A percentile compares a stretch with the other conserved stretches of the same genome.
Evolutionary conservation across 2,113 vertebrate species (phyloP).

Genomic region (Cottus gobio): DNA sequence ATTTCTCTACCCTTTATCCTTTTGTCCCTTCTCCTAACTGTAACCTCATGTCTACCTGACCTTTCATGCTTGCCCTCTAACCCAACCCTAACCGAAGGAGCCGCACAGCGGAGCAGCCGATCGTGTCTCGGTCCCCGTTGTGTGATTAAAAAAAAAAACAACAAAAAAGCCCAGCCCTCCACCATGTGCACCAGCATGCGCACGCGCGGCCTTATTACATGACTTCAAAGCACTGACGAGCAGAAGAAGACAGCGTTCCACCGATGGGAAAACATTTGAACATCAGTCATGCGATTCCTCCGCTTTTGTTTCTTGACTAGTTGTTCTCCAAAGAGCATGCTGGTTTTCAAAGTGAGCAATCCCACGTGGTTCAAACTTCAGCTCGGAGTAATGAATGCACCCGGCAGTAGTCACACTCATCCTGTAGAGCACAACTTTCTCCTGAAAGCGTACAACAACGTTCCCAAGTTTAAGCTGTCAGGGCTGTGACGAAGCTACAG

Average conservation of each 20-base stretch:
- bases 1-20: not conserved
- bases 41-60: not conserved
- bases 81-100: not conserved
- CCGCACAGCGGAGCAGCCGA: not conserved
- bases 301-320: slow-evolving; percentile 38
- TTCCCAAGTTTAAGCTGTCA: slow-evolving; percentile 55
- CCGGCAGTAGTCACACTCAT: slow-evolving; percentile 20
- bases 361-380: slow-evolving; percentile 36
- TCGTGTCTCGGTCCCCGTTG: slow-evolving; percentile 3
- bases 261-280: slow-evolving; percentile 51
- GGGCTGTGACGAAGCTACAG: slow-evolving; percentile 27
- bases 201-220: slow-evolving; percentile 32
- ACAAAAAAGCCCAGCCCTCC: not conserved
- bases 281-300: slow-evolving; percentile 43
- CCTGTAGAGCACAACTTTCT: slow-evolving; percentile 34
- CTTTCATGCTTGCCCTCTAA: not conserved
- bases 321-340: slow-evolving; percentile 43
- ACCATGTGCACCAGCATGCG: not conserved
- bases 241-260: slow-evolving; percentile 23
- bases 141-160: slow-evolving; percentile 13
- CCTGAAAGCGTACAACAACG: slow-evolving; percentile 18
- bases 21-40: not conserved
- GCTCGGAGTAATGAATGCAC: slow-evolving; percentile 22
- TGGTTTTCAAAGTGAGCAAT: slow-evolving; percentile 50
- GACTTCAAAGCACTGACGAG: slow-evolving; percentile 49